phyloP scores from a whole-genome alignment of 2,113 vertebrate species.

The Syrrhaptes paradoxus region DNA sequence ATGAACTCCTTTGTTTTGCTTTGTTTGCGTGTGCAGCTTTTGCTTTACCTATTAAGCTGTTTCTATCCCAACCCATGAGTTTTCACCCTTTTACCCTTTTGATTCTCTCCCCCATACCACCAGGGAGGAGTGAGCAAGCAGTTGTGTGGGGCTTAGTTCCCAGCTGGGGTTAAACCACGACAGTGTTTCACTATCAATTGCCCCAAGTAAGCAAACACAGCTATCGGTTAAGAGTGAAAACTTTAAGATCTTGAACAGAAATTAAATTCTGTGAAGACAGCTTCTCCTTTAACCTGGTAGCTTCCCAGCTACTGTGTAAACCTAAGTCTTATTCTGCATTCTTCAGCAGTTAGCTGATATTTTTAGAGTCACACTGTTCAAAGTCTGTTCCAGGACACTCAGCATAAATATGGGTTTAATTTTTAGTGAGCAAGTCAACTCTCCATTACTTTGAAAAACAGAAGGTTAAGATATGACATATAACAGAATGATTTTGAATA shows the following conservation, averaged over 20 bases:
- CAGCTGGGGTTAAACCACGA: too few relatives aligned
- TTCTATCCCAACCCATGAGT: too few relatives aligned
- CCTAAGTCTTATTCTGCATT: constrained; percentile 40
- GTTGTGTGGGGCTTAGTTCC: too few relatives aligned
- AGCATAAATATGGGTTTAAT: background rate
- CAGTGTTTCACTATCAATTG: background rate
- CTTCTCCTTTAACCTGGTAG: constrained; percentile 28
- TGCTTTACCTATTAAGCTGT: too few relatives aligned
- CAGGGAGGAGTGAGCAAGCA: too few relatives aligned
- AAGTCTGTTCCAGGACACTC: background rate
- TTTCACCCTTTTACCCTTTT: too few relatives aligned
- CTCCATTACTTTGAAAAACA: background rate
- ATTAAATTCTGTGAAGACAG: constrained; percentile 6
- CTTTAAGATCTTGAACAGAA: constrained; percentile 11
- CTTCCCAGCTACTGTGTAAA: constrained; percentile 32
- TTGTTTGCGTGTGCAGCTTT: too few relatives aligned
- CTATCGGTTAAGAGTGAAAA: background rate
- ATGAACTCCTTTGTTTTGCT: too few relatives aligned
- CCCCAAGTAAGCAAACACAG: background rate
- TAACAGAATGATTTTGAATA: background rate
- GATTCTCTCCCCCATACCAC: too few relatives aligned
- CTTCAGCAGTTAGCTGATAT: constrained; percentile 49
- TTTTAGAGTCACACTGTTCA: constrained; percentile 43
- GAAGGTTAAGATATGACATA: background rate
- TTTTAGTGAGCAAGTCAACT: background rate